These are phyloP conservation scores for Cotesia congregata DNA, from an alignment of 2,888 invertebrate genomes.

Conservation along the genomic window DNA sequence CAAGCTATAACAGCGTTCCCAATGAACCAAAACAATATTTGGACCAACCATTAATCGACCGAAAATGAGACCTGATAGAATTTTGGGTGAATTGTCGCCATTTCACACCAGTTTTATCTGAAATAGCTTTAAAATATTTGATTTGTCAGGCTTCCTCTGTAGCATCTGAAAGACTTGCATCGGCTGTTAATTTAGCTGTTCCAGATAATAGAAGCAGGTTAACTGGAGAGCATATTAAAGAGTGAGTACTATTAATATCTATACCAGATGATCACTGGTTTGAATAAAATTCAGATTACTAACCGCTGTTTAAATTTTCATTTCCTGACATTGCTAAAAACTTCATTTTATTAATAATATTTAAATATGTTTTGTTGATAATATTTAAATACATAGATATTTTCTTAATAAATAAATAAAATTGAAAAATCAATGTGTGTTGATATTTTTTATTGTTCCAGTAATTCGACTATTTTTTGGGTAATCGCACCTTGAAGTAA, in stretches of 20 bases:
- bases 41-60: not conserved
- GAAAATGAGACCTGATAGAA: not conserved
- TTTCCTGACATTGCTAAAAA: too few species aligned
- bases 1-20: not conserved
- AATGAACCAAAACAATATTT: not conserved
- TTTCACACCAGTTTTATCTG: not conserved
- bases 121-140: not conserved
- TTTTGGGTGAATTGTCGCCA: not conserved
- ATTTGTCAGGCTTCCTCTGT: not conserved
- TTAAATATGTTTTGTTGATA: too few species aligned
- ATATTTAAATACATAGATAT: too few species aligned
- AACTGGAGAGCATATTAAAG: not conserved
- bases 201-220: not conserved
- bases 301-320: too few species aligned
- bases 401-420: too few species aligned
- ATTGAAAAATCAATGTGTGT: too few species aligned
- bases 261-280: not conserved
- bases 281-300: too few species aligned
- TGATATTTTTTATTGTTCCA: too few species aligned
- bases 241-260: not conserved
- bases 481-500: too few species aligned
- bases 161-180: not conserved
- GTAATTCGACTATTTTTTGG: too few species aligned
- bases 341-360: too few species aligned
- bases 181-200: not conserved